Evolutionary conservation across 2,797 vertebrate genomes (phyloP).

Genomic region (Bryconaethiops microstoma): DNA sequence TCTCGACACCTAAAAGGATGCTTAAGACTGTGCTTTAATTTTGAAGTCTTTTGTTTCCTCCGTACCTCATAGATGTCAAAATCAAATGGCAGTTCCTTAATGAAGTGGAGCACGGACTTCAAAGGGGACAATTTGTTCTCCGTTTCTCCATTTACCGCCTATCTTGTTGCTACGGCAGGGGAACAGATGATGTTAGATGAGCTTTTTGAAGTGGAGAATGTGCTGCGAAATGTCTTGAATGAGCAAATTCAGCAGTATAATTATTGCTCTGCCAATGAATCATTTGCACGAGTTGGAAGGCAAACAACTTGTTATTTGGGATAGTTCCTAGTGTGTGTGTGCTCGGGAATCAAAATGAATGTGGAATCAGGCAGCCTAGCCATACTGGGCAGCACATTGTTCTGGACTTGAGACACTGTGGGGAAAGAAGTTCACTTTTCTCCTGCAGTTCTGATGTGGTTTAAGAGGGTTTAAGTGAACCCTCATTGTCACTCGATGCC

Average conservation of each 20-base stretch:
- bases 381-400: background rate
- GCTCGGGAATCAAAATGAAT: constrained; percentile 12
- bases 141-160: constrained; percentile 72
- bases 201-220: constrained; percentile 71
- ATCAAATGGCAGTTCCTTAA: constrained; percentile 57
- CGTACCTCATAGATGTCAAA: constrained; percentile 31
- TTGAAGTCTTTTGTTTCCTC: background rate
- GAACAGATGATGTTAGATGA: constrained; percentile 78
- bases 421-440: constrained; percentile 18
- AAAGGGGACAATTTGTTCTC: constrained; percentile 74
- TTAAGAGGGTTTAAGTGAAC: background rate
- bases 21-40: background rate
- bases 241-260: constrained; percentile 42
- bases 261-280: constrained; percentile 55
- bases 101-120: constrained; percentile 64
- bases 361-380: background rate
- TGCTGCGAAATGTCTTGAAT: constrained; percentile 57
- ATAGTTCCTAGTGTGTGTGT: constrained; percentile 4
- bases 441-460: constrained; percentile 28
- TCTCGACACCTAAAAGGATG: background rate
- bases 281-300: constrained; percentile 64
- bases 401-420: background rate
- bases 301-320: constrained; percentile 46
- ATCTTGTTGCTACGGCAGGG: constrained; percentile 67
- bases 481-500: constrained; percentile 15